phyloP scores from a whole-genome alignment of 2,113 vertebrate genomes.

The Scolopax mira region DNA sequence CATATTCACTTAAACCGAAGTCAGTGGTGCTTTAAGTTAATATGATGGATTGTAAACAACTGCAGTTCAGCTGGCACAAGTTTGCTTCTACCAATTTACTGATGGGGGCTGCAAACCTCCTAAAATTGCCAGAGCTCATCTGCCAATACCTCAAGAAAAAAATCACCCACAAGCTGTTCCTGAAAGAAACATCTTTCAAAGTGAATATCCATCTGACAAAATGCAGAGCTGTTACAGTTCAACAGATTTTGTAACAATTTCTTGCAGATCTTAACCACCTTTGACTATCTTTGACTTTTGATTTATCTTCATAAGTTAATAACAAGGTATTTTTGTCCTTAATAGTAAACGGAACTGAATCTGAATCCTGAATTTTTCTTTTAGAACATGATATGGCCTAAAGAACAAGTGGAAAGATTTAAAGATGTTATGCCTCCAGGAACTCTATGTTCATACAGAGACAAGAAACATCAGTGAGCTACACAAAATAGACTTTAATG shows the following conservation, averaged over 20 bases:
- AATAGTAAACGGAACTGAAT: slow-evolving; percentile 10
- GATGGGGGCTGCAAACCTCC: background rate
- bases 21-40: background rate
- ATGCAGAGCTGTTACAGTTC: slow-evolving; percentile 18
- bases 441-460: slow-evolving; percentile 7
- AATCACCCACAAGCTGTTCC: background rate
- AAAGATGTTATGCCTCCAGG: slow-evolving; percentile 31
- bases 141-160: slow-evolving; percentile 27
- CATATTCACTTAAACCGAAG: background rate
- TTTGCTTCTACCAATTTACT: background rate
- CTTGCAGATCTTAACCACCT: slow-evolving; percentile 8
- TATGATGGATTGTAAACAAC: slow-evolving; percentile 8
- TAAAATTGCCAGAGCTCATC: slow-evolving; percentile 18
- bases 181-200: slow-evolving; percentile 12
- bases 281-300: slow-evolving; percentile 8
- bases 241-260: slow-evolving; percentile 4
- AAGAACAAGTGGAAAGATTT: slow-evolving; percentile 8
- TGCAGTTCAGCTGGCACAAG: background rate
- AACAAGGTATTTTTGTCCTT: slow-evolving; percentile 15
- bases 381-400: background rate
- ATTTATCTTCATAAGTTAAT: slow-evolving; percentile 3
- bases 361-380: slow-evolving; percentile 18
- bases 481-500: slow-evolving; percentile 55
- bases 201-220: background rate
- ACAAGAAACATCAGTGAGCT: slow-evolving; percentile 37